These are phyloP conservation scores for Psittacara wagleri DNA, from an alignment of 2,113 vertebrate species.

Conservation along the genomic window DNA sequence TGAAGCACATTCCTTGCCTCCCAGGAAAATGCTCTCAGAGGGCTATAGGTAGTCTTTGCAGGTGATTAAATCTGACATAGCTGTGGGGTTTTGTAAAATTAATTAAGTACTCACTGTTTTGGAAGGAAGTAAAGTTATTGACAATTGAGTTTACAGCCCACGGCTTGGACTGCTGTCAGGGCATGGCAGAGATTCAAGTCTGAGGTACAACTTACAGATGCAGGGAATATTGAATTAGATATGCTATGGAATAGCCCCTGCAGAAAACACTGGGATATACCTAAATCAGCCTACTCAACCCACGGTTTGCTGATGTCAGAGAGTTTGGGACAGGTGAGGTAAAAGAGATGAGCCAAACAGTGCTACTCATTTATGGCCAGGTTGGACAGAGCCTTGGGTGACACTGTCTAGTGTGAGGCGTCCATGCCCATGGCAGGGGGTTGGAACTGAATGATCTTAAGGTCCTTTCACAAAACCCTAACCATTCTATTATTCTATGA, in stretches of 20 bases:
- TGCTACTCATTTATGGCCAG: neutral
- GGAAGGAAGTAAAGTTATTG: neutral
- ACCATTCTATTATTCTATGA: neutral
- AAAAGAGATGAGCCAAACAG: neutral
- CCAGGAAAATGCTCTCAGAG: neutral
- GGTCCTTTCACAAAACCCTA: neutral
- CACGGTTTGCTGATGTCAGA: neutral
- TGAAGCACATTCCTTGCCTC: neutral
- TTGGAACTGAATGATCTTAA: neutral
- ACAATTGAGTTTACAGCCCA: neutral
- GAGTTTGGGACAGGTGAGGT: neutral
- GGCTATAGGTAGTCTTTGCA: neutral
- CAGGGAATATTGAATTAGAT: neutral
- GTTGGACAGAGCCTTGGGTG: neutral
- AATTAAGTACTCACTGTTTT: neutral
- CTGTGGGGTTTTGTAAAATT: neutral
- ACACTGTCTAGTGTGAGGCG: neutral
- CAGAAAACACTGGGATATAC: neutral
- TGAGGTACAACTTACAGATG: neutral
- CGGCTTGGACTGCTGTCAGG: neutral
- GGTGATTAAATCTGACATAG: neutral
- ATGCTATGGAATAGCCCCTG: neutral
- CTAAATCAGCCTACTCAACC: neutral
- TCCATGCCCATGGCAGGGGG: too few species aligned
- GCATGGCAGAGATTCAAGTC: neutral